A percentile compares a stretch with the other conserved stretches of the same genome.
Evolutionary conservation across 2,113 vertebrate genomes (phyloP).

Genomic region (Scortum barcoo): DNA sequence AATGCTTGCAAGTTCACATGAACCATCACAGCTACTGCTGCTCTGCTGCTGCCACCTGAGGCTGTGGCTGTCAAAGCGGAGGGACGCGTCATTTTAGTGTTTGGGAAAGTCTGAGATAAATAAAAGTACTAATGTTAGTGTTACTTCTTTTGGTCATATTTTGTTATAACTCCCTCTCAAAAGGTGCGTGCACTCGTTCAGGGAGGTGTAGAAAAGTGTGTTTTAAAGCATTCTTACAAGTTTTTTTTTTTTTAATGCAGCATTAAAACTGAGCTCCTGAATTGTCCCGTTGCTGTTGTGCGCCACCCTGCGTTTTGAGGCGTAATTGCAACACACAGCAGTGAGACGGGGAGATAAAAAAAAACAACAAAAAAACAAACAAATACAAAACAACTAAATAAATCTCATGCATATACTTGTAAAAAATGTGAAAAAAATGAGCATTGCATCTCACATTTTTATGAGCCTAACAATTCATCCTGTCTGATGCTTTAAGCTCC

Average conservation of each 20-base stretch:
- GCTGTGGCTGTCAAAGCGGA: too few species aligned
- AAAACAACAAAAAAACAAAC: fast-evolving
- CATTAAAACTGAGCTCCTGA: neutral
- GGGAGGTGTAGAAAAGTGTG: neutral
- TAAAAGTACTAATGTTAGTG: neutral
- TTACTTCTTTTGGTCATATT: neutral
- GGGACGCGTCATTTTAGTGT: neutral
- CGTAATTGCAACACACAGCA: conserved; percentile 23
- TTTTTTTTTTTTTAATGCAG: neutral
- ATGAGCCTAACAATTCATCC: too few species aligned
- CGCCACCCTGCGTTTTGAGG: conserved; percentile 53
- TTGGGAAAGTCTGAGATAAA: neutral
- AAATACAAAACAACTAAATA: too few species aligned
- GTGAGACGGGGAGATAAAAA: neutral
- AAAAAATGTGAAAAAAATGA: neutral
- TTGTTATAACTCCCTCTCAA: fast-evolving
- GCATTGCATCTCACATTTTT: neutral
- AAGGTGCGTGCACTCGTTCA: neutral
- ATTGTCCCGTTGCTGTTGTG: conserved; percentile 1
- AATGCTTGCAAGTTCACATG: neutral
- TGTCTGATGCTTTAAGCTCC: too few species aligned
- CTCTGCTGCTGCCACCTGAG: fast-evolving
- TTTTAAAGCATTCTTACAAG: too few species aligned
- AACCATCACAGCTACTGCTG: too few species aligned
- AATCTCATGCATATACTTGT: neutral